Base-by-base conservation (phyloP, 2,113 vertebrate species). In the Cottus gobio region DNA sequence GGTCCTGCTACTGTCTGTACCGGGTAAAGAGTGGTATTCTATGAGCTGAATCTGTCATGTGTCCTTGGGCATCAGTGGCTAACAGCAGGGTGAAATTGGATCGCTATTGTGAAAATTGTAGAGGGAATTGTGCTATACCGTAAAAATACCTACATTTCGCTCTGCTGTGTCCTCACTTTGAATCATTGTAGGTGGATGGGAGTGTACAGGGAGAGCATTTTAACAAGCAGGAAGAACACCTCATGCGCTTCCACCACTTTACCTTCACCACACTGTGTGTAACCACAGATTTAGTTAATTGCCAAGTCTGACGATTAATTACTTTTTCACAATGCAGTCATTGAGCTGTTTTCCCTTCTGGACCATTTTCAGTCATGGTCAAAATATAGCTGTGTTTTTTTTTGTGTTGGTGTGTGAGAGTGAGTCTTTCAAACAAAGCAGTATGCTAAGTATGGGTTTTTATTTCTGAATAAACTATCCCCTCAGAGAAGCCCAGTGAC, bases 1-100 rank as follows among this genome's bases (percentile, higher is more conserved):
- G 61, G 78, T 71, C 74, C 64, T 65, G 69, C 73, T 83, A 36
- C 69, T 77, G 68, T 76, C 76, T 84, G 57, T 57, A 52, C 44
- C 61, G 67, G 73, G 46, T 73, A 69, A 88, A 79, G 63, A 61
- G 58, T 36, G 70, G 46, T 36, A 37, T 54, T 81, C 62, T 69
- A 48, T 62, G 70, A 83, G 61, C 22, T 12, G 11, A 78, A 68
- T 80, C 70, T 81, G 83, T 74, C 78, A 82, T 16, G 58, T 64
- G 72, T 65, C 60, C 60, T 71, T 42, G 58, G 65, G 78, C 75
- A 65, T 44, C 52, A 34, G 74, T 77, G 68, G 61, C 56, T 31
- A 69, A 42, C 75, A 56, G 75, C 2, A 78, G 73, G 79, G 39
- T 74, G 60, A 84, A 69, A 85, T 46, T 69, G 65, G 58, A 71